Base-by-base conservation (phyloP, 2,113 vertebrate species). In the Grallaria varia region DNA sequence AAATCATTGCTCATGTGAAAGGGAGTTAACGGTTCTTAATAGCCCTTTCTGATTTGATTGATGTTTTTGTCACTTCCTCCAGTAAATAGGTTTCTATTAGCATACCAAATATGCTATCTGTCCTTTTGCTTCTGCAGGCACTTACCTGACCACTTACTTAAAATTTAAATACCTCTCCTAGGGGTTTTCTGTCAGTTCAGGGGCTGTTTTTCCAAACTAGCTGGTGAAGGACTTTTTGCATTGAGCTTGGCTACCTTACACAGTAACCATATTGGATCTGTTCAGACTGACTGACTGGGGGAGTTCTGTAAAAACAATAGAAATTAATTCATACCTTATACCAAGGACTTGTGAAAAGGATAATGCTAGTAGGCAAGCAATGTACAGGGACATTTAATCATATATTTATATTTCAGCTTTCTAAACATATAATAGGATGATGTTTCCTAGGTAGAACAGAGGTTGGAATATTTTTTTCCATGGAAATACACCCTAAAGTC, bases 1-100 rank as follows among this genome's bases (percentile, higher is more conserved):
- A 98, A 98, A 98, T 98, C 98, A 98, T 97, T 98, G 98, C 97
- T 98, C 98, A 98, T 98, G 97, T 97, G 97, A 98, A 98, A 98
- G 97, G 97, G 98, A 98, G 98, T 98, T 98, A 98, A 98, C 98
- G 97, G 97, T 98, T 96, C 97, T 98, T 98, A 98, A 98, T 98
- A 98, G 98, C 97, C 96, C 96, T 97, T 98, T 98, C 97, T 98
- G 97, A 98, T 97, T 97, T 98, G 98, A 98, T 98, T 98, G 98
- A 98, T 98, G 98, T 97, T 98, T 98, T 98, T 98, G 98, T 98
- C 98, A 98, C 97, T 98, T 98, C 96, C 97, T 97, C 97, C 96
- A 98, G 98, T 98, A 98, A 98, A 98, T 98, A 98, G 98, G 97
- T 96, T 97, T 97, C 97, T 84, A 98, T 98, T 98, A 98, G 98